These are phyloP conservation scores for Podarcis muralis DNA, from an alignment of 2,113 vertebrate genomes.

Conservation along the genomic window DNA sequence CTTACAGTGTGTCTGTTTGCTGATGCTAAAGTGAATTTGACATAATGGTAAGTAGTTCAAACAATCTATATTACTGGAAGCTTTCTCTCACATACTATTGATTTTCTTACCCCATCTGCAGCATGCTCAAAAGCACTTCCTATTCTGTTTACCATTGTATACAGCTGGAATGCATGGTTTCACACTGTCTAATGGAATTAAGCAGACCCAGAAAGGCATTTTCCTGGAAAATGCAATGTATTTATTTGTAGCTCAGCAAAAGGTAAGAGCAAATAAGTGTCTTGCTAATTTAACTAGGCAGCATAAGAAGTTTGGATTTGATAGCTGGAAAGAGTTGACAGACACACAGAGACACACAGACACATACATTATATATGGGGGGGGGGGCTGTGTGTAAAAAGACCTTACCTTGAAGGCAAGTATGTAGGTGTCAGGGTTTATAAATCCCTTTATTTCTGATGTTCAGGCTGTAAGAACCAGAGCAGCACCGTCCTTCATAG, in stretches of 20 bases:
- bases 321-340: neutral
- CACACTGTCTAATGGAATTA: constrained; percentile 60
- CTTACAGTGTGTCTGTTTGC: constrained; percentile 62
- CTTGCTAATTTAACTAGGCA: constrained; percentile 18
- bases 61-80: constrained; percentile 72
- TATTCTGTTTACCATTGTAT: constrained; percentile 66
- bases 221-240: constrained; percentile 55
- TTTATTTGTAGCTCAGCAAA: constrained; percentile 51
- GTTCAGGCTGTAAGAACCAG: neutral
- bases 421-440: neutral
- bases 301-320: neutral
- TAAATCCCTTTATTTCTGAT: neutral
- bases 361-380: too few species aligned
- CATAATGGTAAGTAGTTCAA: constrained; percentile 75
- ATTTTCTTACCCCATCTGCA: constrained; percentile 67
- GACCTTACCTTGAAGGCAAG: neutral
- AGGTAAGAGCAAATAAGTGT: constrained; percentile 8
- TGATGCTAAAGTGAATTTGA: constrained; percentile 75
- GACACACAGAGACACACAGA: neutral
- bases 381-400: too few species aligned
- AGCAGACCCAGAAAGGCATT: constrained; percentile 60
- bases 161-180: constrained; percentile 52
- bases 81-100: constrained; percentile 72
- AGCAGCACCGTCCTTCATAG: neutral
- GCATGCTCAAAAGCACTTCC: constrained; percentile 56